A percentile compares a stretch with the other conserved stretches of the same genome.
Conservation (phyloP, 2,888 invertebrate species). For the Zootermopsis nevadensis region DNA sequence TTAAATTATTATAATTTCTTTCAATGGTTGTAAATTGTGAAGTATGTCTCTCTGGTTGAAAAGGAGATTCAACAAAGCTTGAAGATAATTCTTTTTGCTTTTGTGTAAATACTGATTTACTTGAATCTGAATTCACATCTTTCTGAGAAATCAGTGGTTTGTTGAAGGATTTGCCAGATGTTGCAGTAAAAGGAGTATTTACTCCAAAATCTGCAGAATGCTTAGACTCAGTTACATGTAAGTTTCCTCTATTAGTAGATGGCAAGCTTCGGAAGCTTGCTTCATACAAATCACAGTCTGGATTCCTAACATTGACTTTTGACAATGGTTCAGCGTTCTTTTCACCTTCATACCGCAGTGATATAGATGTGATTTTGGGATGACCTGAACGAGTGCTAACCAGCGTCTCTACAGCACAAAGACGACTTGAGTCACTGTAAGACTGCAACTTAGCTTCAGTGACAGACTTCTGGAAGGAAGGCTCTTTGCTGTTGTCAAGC, state of each 20-base stretch:
- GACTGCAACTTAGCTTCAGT: conserved; percentile 46
- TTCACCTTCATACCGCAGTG: conserved; percentile 53
- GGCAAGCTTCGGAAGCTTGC: background rate
- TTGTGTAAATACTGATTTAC: background rate
- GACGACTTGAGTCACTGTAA: conserved; percentile 35
- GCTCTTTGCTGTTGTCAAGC: background rate
- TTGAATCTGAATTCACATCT: background rate
- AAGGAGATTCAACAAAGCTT: background rate
- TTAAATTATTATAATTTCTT: conserved; percentile 29
- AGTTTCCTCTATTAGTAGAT: background rate
- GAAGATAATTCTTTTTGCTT: background rate
- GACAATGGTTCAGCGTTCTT: background rate
- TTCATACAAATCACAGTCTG: background rate
- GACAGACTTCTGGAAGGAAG: conserved; percentile 33
- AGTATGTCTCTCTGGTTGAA: no score
- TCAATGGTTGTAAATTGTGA: background rate
- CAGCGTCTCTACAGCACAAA: conserved; percentile 50
- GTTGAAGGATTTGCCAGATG: background rate
- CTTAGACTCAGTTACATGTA: background rate
- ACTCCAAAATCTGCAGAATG: background rate
- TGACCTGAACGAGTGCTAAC: conserved; percentile 51
- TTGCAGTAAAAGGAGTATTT: background rate
- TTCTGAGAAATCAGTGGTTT: background rate
- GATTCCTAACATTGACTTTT: no score
- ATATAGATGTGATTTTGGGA: conserved; percentile 55